Percentiles rank a stretch among this genome's conserved stretches.
phyloP scores from a whole-genome alignment of 2,888 invertebrate genomes.

The Aphelenchoides bicaudatus region DNA sequence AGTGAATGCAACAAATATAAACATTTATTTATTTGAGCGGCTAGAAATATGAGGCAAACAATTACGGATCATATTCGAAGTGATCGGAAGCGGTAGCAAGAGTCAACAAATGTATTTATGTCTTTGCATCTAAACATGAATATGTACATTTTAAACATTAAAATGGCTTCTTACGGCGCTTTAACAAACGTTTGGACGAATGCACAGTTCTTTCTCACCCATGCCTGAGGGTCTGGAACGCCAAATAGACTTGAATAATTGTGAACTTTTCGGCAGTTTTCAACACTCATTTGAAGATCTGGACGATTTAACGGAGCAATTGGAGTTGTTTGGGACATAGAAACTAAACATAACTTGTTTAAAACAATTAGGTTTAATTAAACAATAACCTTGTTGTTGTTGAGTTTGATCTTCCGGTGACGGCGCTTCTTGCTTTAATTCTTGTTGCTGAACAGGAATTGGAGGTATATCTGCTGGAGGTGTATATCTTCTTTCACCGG shows the following conservation, averaged over 20 bases:
- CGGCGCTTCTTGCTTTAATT: too few species aligned
- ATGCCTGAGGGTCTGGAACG: constrained; percentile 30
- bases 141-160: constrained; percentile 32
- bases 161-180: too few species aligned
- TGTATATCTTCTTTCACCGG: too few species aligned
- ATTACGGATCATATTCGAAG: too few species aligned
- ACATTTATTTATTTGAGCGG: too few species aligned
- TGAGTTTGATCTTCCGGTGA: constrained; percentile 4
- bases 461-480: too few species aligned
- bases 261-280: constrained; percentile 28
- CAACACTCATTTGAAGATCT: constrained; percentile 19
- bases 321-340: neutral
- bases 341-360: too few species aligned
- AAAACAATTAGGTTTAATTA: neutral
- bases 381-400: neutral
- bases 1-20: too few species aligned
- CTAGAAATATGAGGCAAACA: too few species aligned
- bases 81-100: constrained; percentile 28
- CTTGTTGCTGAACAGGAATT: too few species aligned
- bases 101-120: constrained; percentile 36
- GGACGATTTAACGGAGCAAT: constrained; percentile 11
- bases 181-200: constrained; percentile 33
- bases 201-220: constrained; percentile 35
- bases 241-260: constrained; percentile 28
- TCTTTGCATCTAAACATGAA: constrained; percentile 37